Conservation (phyloP, 2,113 vertebrate species). For the Catharus minimus region DNA sequence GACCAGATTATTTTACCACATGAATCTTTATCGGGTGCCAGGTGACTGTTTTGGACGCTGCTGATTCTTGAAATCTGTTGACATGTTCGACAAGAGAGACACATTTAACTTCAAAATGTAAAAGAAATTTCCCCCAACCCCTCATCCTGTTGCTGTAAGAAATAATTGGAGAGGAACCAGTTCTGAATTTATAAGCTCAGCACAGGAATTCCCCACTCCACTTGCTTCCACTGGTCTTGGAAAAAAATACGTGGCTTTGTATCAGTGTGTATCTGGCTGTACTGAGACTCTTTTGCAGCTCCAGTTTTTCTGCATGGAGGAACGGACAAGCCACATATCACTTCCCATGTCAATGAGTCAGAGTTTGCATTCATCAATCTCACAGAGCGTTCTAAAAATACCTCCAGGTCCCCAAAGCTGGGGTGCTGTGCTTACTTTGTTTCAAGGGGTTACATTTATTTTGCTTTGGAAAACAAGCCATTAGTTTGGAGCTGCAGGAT, state of each 20-base stretch:
- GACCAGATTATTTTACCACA: background rate
- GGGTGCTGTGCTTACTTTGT: background rate
- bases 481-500: background rate
- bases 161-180: background rate
- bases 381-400: background rate
- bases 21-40: background rate
- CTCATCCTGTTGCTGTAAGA: background rate
- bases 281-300: background rate
- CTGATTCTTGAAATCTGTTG: background rate
- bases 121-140: background rate
- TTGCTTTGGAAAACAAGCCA: background rate
- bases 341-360: background rate
- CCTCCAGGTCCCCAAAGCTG: fast-evolving
- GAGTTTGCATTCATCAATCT: background rate
- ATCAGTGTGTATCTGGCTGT: background rate
- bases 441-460: background rate
- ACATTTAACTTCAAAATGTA: background rate
- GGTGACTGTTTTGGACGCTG: background rate
- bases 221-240: background rate
- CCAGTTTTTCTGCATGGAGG: background rate
- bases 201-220: background rate
- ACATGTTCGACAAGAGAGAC: background rate
- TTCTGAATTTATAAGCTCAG: background rate
- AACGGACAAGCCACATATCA: background rate
- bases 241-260: background rate